These are phyloP conservation scores for Holotrichia oblita DNA, from an alignment of 1,140 invertebrate species.

Conservation along the genomic window DNA sequence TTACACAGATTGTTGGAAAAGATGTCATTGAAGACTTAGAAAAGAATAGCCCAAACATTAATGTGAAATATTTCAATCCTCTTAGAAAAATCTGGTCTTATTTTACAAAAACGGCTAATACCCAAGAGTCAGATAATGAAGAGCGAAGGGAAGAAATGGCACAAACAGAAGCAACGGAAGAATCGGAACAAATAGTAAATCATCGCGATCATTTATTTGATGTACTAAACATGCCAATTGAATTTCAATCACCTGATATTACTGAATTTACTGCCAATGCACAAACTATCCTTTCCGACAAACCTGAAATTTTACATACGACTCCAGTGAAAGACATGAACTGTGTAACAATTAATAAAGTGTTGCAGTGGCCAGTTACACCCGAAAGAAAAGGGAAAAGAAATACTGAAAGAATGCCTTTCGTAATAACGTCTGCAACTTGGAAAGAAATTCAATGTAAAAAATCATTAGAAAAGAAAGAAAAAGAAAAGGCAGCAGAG, in stretches of 20 bases:
- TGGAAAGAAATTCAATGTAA: conserved; percentile 41
- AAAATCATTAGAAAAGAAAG: conserved; percentile 42
- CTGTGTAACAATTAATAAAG: not conserved
- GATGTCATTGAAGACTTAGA: too few species aligned
- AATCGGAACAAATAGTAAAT: too few species aligned
- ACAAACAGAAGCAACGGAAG: too few species aligned
- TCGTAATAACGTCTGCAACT: conserved; percentile 41
- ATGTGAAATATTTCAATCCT: not conserved
- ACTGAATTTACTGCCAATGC: not conserved
- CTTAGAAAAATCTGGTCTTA: conserved; percentile 37
- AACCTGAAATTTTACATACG: not conserved
- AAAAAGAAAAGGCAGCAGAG: conserved; percentile 45
- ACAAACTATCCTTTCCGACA: not conserved
- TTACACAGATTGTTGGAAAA: too few species aligned
- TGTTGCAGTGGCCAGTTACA: conserved; percentile 44
- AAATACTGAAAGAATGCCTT: conserved; percentile 46
- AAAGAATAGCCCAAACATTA: not conserved
- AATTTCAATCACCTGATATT: not conserved
- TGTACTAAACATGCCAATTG: not conserved
- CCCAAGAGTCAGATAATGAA: too few species aligned
- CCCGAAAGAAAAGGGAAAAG: conserved; percentile 47
- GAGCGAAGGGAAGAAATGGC: too few species aligned
- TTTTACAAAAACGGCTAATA: conserved; percentile 23
- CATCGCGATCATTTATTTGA: not conserved
- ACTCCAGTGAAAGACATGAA: conserved; percentile 41